Base-by-base conservation (phyloP, 2,888 invertebrate species). In the Eremobia ochroleuca region DNA sequence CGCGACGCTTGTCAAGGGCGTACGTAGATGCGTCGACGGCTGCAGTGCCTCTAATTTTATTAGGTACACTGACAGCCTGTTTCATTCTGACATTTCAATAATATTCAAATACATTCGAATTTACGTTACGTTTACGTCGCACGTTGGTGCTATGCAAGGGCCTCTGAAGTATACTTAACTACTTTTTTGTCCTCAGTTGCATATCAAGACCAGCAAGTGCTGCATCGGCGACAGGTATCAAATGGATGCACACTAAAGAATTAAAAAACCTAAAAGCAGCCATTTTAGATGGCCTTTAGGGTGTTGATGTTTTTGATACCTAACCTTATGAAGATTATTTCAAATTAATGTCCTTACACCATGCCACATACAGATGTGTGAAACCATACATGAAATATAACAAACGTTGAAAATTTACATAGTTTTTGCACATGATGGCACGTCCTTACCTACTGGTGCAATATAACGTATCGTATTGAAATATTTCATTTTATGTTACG, bases 181-280 rank as follows among this genome's bases (percentile, higher is more conserved):
- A 25, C 15, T 66, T 61, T 62, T 79, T 65, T 79, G 77, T 46
- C 79, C 72, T 0, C 89, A 96, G 96, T 25, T 92, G 92, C 71
- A 94, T 96, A 65, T 86, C 93, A 6, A 90, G 96, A 81, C 93
- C 95, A 1, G 76, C 96, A 0, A 96, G 96, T 78, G 79, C 96
- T 0, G 96, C 96, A 0, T 96, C 96, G 0, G 96, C 96, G 2
- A 95, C 96, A 0, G 96, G 96, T 40, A 95, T 96, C 87, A 96
- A 96, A 86, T 96, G 95, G 95, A 89, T 96, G 46, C 93, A 95
- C 82, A 90, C 89, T 0, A 96, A 96, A 76, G 96, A 96, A 89
- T 81, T 95, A 13, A 95, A 94, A 66, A 94, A 93, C 31, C 88
- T 95, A 2, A 93, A 93, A 89, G 94, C 92, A 34, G 88, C 85